These are phyloP conservation scores for Aphrocallistes beatrix DNA, from an alignment of 37 sponge, comb jelly and placozoan genomes.

Conservation along the genomic window DNA sequence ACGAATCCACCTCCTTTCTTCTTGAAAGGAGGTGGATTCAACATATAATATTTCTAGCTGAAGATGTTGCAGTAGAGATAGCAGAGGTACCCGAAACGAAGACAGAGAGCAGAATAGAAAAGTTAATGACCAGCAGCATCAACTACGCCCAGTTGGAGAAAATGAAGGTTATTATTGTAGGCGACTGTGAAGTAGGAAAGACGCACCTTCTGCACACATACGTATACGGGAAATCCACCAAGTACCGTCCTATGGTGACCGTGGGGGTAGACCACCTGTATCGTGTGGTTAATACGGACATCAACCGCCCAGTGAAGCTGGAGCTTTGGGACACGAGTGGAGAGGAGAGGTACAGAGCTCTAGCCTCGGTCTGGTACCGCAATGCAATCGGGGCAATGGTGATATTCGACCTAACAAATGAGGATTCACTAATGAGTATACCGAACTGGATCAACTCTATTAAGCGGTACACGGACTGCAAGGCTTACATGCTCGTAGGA, in stretches of 20 bases:
- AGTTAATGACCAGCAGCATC: background rate
- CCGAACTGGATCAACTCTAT: background rate
- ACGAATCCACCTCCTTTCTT: too few species aligned
- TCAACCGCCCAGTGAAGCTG: background rate
- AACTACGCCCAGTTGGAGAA: background rate
- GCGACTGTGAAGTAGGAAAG: background rate
- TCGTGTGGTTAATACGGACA: background rate
- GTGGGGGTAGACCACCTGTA: constrained; percentile 2
- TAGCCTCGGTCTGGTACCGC: background rate
- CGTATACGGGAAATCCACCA: background rate
- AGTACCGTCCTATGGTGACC: background rate
- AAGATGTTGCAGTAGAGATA: too few species aligned
- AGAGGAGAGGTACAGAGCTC: background rate
- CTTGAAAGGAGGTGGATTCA: too few species aligned
- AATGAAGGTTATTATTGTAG: constrained; percentile 6
- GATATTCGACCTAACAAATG: background rate
- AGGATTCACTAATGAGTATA: background rate
- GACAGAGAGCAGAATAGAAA: background rate
- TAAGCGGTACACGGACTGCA: background rate
- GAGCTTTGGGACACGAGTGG: constrained; percentile 5
- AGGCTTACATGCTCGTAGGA: background rate
- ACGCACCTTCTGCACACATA: constrained; percentile 6
- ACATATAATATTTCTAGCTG: too few species aligned
- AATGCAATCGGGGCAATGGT: background rate
- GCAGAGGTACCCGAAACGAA: background rate